Conservation (phyloP, 30 jellyfish, hydroid and myxozoan species). For the Aurelia coerulea region DNA sequence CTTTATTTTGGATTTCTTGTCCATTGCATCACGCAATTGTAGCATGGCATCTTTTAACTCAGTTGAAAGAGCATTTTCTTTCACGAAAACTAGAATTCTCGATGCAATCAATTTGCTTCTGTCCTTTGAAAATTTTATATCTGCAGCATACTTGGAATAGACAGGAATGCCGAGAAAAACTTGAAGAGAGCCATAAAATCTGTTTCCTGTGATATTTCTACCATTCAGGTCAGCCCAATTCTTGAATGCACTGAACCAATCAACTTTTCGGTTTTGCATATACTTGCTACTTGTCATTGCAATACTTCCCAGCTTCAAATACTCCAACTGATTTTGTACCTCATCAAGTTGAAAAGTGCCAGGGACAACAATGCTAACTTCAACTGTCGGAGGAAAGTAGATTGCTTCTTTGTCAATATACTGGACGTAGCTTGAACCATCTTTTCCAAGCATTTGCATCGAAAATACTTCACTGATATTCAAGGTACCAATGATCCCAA, state of each 20-base stretch:
- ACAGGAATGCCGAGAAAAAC: slow-evolving; percentile 24
- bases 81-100: too few relatives aligned
- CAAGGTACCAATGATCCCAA: slow-evolving; percentile 63
- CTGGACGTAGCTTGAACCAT: slow-evolving; percentile 63
- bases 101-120: too few relatives aligned
- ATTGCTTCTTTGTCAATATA: slow-evolving; percentile 43
- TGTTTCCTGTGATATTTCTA: slow-evolving; percentile 4
- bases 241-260: slow-evolving; percentile 55
- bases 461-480: slow-evolving; percentile 68
- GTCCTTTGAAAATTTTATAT: not conserved
- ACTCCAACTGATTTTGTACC: slow-evolving; percentile 16
- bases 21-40: too few relatives aligned
- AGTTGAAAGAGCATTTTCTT: too few relatives aligned
- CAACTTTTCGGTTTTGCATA: slow-evolving; percentile 5
- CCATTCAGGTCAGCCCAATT: slow-evolving; percentile 29
- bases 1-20: too few relatives aligned
- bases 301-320: slow-evolving; percentile 4
- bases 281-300: slow-evolving; percentile 17
- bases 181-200: slow-evolving; percentile 7
- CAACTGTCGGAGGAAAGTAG: slow-evolving; percentile 41
- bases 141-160: slow-evolving; percentile 2
- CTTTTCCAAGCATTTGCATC: slow-evolving; percentile 63
- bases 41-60: too few relatives aligned
- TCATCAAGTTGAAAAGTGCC: slow-evolving; percentile 21
- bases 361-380: slow-evolving; percentile 54